Evolutionary conservation across 2,888 invertebrate genomes (phyloP), one percentile per base, ranked within the genome.

Genomic region (Leptothorax acervorum): DNA sequence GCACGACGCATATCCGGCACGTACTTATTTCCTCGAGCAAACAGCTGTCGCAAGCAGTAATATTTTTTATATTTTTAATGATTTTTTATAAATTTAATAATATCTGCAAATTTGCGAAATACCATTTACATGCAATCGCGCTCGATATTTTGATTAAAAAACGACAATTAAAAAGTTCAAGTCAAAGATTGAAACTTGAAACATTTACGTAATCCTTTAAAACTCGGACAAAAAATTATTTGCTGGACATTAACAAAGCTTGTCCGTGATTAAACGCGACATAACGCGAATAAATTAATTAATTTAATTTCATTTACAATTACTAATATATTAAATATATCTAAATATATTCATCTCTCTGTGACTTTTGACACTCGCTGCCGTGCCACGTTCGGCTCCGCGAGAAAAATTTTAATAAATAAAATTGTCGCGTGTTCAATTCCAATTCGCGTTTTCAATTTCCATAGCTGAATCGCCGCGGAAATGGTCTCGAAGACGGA

Each of bases 331-430:
- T 60, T 15, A 39, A 28, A 39, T 63, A n/a, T 11, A 35, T 15
- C 15, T 15, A 4, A 78, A 66, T n/a, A 51, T n/a, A 31, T 23
- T 39, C 12, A 9, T 55, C 23, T 23, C 23, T 23, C 12, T 9
- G 31, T n/a, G 11, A 66, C 42, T 31, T 15, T 9, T 23, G 11
- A 62, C 28, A 35, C 12, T 31, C 23, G 51, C 11, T 35, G 55
- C 11, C 28, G 15, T 28, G 51, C 48, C 18, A 53, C 1, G 23
- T 23, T 23, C 53, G n/a, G 15, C 35, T 35, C 4, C n/a, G 42
- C 42, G 53, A 35, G 45, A 39, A 57, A 39, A n/a, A 68, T 78
- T 68, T 78, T 68, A 68, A 68, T 35, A 57, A 78, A 68, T 68
- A 68, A 57, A 78, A 78, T 66, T 42, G 63, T 39, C 31, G 63